Evolutionary conservation across 2,113 vertebrate species (phyloP), one percentile per base, ranked within the genome.

Genomic region (Corynorhinus townsendii): DNA sequence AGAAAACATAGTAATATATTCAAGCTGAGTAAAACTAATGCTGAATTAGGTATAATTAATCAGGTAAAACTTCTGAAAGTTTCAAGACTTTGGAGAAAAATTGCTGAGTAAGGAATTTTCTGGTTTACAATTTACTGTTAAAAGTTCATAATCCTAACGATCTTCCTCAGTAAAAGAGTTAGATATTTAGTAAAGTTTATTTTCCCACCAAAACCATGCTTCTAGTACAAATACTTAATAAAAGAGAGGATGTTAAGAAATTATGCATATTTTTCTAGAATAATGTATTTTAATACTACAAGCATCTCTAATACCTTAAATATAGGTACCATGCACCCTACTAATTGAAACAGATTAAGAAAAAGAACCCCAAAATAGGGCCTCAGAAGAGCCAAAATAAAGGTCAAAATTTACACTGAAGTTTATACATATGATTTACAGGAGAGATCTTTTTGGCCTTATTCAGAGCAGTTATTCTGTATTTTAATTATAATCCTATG

Each of bases 41-140:
- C 73, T 1, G 40, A 59, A 16, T 59, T 69, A 26, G 40, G 3
- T 69, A 81, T 7, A 76, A 49, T 79, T 86, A 69, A 86, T 59
- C 38, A 40, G 20, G 26, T 35, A 30, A 89, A 80, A 47, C 20
- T 68, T 82, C 83, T 54, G 59, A 30, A 62, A 73, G 12, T 95
- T 89, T 93, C 82, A 68, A 91, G 54, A 62, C 83, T 91, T 15
- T 87, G 22, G 38, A 86, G 59, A 81, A 93, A 93, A 82, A 72
- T 68, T 22, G 47, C 6, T 82, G 3, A 93, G 62, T 47, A 91
- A 81, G n/a, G 22, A 77, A 91, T 8, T 82, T 90, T 59, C n/a
- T 92, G 28, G 33, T 9, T 91, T 49, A 89, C 35, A 86, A 77
- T 56, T 85, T 86, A 89, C 19, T 52, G 89, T 45, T 76, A 86